Percentiles rank a stretch among this genome's conserved stretches.
phyloP scores from a whole-genome alignment of 1,140 invertebrate species.

The Nasonia longicornis region DNA sequence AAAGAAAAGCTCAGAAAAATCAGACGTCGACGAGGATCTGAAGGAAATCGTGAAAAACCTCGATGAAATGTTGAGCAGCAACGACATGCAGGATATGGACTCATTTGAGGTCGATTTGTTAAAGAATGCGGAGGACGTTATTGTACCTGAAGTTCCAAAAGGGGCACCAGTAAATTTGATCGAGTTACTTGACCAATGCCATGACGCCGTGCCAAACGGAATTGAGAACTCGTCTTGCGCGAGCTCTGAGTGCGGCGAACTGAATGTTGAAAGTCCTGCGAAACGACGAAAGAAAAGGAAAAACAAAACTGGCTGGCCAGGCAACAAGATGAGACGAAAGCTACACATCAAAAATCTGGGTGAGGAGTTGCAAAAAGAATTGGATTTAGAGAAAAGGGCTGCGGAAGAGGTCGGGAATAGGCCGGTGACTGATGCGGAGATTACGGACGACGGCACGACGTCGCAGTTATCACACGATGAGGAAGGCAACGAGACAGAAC shows the following conservation, averaged over 20 bases:
- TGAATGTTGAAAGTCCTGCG: slow-evolving; percentile 56
- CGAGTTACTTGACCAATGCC: slow-evolving; percentile 64
- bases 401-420: slow-evolving; percentile 19
- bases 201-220: slow-evolving; percentile 56
- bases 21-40: slow-evolving; percentile 60
- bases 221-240: slow-evolving; percentile 64
- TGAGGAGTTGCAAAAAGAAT: slow-evolving; percentile 36
- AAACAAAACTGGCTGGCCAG: slow-evolving; percentile 76
- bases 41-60: slow-evolving; percentile 61
- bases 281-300: slow-evolving; percentile 64
- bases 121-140: slow-evolving; percentile 45
- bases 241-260: slow-evolving; percentile 66
- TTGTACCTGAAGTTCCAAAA: slow-evolving; percentile 51
- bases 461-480: slow-evolving; percentile 13
- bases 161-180: slow-evolving; percentile 63
- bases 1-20: slow-evolving; percentile 49
- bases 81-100: slow-evolving; percentile 50
- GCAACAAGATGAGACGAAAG: slow-evolving; percentile 67
- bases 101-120: slow-evolving; percentile 54
- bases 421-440: slow-evolving; percentile 40
- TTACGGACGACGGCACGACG: slow-evolving; percentile 26
- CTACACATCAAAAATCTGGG: slow-evolving; percentile 52
- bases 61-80: slow-evolving; percentile 60
- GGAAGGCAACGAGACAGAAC: slow-evolving; percentile 40
- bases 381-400: background rate